These are phyloP conservation scores for Odiellus spinosus DNA, from an alignment of 2,888 invertebrate species.

Conservation along the genomic window DNA sequence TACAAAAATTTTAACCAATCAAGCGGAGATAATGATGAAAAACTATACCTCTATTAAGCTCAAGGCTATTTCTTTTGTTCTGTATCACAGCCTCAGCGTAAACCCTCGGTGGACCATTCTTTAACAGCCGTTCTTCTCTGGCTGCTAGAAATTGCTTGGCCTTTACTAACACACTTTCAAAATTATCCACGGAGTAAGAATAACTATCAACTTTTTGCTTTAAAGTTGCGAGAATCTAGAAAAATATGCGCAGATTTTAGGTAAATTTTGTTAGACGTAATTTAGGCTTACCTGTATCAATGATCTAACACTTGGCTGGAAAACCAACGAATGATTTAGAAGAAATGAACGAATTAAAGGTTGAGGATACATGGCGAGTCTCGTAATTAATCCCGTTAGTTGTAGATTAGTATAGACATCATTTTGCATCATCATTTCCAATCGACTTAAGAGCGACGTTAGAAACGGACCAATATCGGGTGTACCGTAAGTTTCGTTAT, in stretches of 20 bases:
- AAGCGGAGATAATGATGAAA: not conserved
- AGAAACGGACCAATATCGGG: constrained; percentile 51
- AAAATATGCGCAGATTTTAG: too few relatives aligned
- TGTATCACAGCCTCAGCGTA: constrained; percentile 7
- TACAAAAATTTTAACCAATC: not conserved
- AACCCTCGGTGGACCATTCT: constrained; percentile 7
- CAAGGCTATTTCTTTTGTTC: constrained; percentile 6
- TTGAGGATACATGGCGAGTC: constrained; percentile 73
- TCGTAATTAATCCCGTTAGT: constrained; percentile 68
- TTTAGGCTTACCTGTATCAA: constrained; percentile 52
- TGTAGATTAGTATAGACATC: constrained; percentile 70
- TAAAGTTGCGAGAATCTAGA: constrained; percentile 54
- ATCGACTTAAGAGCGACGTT: constrained; percentile 57
- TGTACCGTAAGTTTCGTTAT: constrained; percentile 10
- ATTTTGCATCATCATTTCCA: constrained; percentile 67
- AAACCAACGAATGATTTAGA: constrained; percentile 63
- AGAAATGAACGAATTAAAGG: constrained; percentile 73
- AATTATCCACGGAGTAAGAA: constrained; percentile 31
- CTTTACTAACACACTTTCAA: constrained; percentile 49
- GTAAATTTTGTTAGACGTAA: not conserved
- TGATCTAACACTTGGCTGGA: constrained; percentile 79
- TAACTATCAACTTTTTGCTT: constrained; percentile 70
- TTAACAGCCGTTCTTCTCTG: constrained; percentile 42
- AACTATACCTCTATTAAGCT: constrained; percentile 12
- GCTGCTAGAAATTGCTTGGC: constrained; percentile 62